Percentiles rank a stretch among this genome's conserved stretches.
Evolutionary conservation across 2,797 vertebrate genomes (phyloP).

Genomic region (Lepilemur ruficaudatus): DNA sequence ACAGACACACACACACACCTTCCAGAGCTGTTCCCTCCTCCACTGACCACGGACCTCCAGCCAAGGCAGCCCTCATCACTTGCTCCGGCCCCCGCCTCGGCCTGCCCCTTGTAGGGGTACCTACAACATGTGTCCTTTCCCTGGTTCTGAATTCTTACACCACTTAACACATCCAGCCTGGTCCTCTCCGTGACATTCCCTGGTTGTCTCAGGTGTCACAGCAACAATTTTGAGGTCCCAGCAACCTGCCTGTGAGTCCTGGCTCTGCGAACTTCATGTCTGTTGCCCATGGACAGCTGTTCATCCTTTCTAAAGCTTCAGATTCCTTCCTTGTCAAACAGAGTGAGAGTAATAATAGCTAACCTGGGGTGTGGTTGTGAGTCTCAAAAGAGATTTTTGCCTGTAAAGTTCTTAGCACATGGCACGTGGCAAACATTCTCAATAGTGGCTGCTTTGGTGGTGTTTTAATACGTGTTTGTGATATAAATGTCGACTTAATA

Average conservation of each 20-base stretch:
- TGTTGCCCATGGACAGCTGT: neutral
- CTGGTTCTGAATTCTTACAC: neutral
- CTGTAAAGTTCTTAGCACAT: neutral
- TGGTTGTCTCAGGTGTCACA: neutral
- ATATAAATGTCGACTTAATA: neutral
- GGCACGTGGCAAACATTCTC: neutral
- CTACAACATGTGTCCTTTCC: neutral
- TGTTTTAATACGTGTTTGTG: neutral
- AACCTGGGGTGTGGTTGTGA: neutral
- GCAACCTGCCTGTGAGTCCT: neutral
- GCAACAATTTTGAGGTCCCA: neutral
- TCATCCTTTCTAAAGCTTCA: neutral
- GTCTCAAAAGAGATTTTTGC: neutral
- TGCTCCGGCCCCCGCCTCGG: neutral
- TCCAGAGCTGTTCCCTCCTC: neutral
- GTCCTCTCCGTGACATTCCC: rapidly evolving
- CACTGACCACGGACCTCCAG: neutral
- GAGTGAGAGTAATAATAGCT: neutral
- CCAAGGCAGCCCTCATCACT: neutral
- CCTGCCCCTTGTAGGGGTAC: neutral
- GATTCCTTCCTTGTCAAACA: neutral
- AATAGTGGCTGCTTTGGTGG: neutral
- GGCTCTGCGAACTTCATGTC: neutral
- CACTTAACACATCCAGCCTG: neutral
- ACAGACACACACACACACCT: rapidly evolving